Base-by-base conservation (phyloP, 2,113 vertebrate species). In the Prunella fulvescens region DNA sequence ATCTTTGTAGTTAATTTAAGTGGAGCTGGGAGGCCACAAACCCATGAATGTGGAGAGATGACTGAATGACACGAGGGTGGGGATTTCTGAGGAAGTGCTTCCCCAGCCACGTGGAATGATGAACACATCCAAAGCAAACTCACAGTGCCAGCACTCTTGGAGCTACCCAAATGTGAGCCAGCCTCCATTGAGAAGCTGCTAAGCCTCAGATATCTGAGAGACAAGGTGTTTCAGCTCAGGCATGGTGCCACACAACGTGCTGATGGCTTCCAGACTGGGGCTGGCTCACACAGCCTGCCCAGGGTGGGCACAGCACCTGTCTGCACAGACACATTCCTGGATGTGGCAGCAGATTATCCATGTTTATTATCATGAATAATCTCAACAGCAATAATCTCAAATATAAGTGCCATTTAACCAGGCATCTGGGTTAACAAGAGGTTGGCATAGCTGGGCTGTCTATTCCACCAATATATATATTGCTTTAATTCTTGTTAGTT, bases 331-430 rank as follows among this genome's bases (percentile, higher is more conserved):
- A 29, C 1, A 35, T 12, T 56, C 39, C 79, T 77, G 82, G 16
- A 45, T 18, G 35, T n/a, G 37, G 37, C 12, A 4, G 50, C 23
- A 14, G 10, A 18, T 61, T 61, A 50, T 17, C 70, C 50, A 10
- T 31, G 40, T 35, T 57, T 47, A 20, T 73, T 54, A n/a, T n/a
- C 66, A 67, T 4, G 37, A 39, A 53, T 81, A 62, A 96, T 57
- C n/a, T 67, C 51, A 91, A 53, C 35, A 86, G 47, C 42, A 88
- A 74, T 28, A 92, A 74, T 20, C 47, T 69, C 82, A 83, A 62
- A 90, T 22, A 33, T 5, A 73, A 40, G 87, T 25, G 62, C n/a
- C 29, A 82, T 80, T 89, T 73, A 80, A 92, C 57, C 58, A 58
- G 60, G 11, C 64, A 78, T 35, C 40, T 0, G 0, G 42, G 84